Evolutionary conservation across 2,888 invertebrate species (phyloP).

Genomic region (Pegoplata infirma): DNA sequence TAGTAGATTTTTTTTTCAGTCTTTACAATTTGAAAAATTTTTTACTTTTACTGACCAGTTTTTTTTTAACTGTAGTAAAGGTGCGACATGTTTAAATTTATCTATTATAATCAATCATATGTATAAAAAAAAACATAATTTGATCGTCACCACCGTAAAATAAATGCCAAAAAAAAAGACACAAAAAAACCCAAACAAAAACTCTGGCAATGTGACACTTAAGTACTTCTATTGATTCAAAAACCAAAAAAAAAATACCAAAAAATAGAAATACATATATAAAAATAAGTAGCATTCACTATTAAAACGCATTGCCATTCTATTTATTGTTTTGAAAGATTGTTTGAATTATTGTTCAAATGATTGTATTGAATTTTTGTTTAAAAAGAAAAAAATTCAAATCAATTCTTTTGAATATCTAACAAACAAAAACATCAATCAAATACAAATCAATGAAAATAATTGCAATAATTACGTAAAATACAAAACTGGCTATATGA

Average conservation of each 20-base stretch:
- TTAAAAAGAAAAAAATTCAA: neutral
- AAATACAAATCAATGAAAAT: constrained; percentile 49
- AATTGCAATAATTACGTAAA: constrained; percentile 62
- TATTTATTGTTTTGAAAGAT: neutral
- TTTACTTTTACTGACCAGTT: no score
- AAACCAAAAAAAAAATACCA: no score
- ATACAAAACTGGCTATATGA: constrained; percentile 15
- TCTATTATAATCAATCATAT: constrained; percentile 47
- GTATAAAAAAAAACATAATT: neutral
- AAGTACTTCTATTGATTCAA: neutral
- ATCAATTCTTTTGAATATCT: neutral
- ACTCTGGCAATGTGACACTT: neutral
- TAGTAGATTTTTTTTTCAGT: no score
- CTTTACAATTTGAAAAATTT: no score
- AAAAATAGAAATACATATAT: no score
- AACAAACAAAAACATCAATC: constrained; percentile 36
- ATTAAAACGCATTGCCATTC: constrained; percentile 6
- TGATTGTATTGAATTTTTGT: no score
- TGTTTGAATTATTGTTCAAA: neutral
- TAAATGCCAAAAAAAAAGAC: neutral
- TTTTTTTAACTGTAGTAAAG: neutral
- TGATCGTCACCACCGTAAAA: neutral
- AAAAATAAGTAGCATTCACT: neutral
- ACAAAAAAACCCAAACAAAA: neutral
- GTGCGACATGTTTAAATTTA: constrained; percentile 38